Percentiles rank a stretch among this genome's conserved stretches.
phyloP scores from a whole-genome alignment of 2,888 invertebrate species.

The Macrosiphum euphorbiae region DNA sequence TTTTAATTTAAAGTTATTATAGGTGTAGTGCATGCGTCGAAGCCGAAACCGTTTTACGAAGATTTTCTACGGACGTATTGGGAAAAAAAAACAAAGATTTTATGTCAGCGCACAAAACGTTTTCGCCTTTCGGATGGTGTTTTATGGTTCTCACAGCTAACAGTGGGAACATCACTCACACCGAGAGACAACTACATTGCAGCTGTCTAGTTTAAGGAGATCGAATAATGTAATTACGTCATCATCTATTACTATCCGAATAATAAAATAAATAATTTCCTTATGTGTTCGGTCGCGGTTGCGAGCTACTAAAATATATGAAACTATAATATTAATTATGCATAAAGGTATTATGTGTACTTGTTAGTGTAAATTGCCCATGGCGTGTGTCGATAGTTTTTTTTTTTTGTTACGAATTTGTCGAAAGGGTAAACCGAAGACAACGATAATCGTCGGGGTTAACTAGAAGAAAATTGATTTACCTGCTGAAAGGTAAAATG shows the following conservation, averaged over 20 bases:
- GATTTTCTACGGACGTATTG: neutral
- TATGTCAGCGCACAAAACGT: neutral
- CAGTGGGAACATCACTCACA: neutral
- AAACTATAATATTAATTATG: neutral
- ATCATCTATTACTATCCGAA: neutral
- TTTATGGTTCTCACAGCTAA: slow-evolving; percentile 1
- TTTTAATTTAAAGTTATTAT: too few relatives aligned
- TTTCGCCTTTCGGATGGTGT: neutral
- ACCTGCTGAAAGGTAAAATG: slow-evolving; percentile 19
- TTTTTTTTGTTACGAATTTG: neutral
- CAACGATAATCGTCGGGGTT: neutral
- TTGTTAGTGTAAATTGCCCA: neutral
- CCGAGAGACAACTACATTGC: neutral
- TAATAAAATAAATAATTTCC: slow-evolving; percentile 19
- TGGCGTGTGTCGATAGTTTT: neutral
- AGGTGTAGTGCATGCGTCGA: neutral
- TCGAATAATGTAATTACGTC: neutral
- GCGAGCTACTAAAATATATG: neutral
- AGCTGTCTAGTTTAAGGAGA: neutral
- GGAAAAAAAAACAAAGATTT: neutral
- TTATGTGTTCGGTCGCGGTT: neutral
- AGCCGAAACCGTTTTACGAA: neutral
- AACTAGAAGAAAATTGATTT: slow-evolving; percentile 11
- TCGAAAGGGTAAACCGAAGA: neutral
- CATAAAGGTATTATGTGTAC: neutral